These are phyloP conservation scores for Otus sunia DNA, from an alignment of 2,113 vertebrate species.

Conservation along the genomic window DNA sequence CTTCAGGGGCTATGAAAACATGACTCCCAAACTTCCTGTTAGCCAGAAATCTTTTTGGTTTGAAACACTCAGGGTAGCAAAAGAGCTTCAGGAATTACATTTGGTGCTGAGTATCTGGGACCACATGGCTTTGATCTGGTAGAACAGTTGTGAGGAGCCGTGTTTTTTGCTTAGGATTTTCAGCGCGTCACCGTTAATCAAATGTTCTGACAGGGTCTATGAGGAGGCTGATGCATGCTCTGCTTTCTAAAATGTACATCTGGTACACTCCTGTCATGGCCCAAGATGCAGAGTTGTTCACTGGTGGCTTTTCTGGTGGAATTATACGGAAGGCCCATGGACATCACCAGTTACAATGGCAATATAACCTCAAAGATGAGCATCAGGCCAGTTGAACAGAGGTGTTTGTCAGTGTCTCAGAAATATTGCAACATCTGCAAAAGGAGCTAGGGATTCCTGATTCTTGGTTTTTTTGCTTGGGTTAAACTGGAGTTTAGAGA, in stretches of 20 bases:
- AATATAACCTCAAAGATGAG: not conserved
- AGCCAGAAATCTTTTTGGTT: conserved; percentile 4
- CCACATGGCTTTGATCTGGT: conserved; percentile 63
- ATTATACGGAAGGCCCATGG: not conserved
- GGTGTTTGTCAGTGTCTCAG: not conserved
- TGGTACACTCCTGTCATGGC: not conserved
- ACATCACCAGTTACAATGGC: not conserved
- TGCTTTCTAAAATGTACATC: conserved; percentile 25
- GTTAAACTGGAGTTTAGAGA: not conserved
- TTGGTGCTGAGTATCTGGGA: not conserved
- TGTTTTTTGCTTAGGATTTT: conserved; percentile 33
- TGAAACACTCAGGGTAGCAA: conserved; percentile 32
- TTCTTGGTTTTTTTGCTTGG: not conserved
- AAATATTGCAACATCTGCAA: not conserved
- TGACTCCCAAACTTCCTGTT: not conserved
- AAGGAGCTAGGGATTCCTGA: not conserved
- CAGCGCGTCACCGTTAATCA: not conserved
- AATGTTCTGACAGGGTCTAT: conserved; percentile 9
- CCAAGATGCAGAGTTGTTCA: not conserved
- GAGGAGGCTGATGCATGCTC: not conserved
- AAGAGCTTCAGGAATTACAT: conserved; percentile 45
- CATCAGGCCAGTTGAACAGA: not conserved
- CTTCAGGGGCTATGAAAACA: not conserved
- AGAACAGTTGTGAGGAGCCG: not conserved
- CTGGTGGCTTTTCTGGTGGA: not conserved